Evolutionary conservation across 2,797 vertebrate genomes (phyloP).

Genomic region (Coregonus ussuriensis): DNA sequence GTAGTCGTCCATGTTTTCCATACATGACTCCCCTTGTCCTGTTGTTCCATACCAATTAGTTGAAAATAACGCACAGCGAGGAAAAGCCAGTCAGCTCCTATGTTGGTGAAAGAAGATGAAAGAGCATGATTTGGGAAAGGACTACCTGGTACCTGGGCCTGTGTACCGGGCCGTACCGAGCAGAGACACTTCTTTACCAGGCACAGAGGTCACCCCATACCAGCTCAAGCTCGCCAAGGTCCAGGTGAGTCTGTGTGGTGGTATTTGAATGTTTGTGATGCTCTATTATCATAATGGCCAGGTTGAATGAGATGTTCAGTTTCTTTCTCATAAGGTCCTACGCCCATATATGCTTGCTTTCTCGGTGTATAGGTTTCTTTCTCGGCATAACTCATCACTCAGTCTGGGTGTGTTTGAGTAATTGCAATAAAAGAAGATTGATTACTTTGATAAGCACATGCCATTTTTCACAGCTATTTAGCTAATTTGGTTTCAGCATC

Average conservation of each 20-base stretch:
- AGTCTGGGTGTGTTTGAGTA: not conserved
- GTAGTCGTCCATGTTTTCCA: not conserved
- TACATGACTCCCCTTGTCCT: not conserved
- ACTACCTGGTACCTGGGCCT: slow-evolving; percentile 82
- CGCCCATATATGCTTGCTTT: not conserved
- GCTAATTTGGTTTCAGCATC: not conserved
- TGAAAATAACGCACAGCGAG: slow-evolving; percentile 26
- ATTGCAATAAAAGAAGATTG: not conserved
- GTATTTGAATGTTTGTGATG: not conserved
- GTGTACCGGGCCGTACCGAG: slow-evolving; percentile 79
- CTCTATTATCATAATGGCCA: not conserved
- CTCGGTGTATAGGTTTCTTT: not conserved
- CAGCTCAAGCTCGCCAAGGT: slow-evolving; percentile 70
- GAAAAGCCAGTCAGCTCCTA: slow-evolving; percentile 55
- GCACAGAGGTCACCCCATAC: slow-evolving; percentile 70
- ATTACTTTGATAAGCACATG: not conserved
- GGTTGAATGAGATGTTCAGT: not conserved
- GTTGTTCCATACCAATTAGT: not conserved
- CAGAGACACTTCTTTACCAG: slow-evolving; percentile 61
- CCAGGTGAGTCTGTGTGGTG: slow-evolving; percentile 64
- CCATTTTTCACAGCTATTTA: not conserved
- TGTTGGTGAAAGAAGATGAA: slow-evolving; percentile 84
- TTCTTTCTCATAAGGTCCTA: not conserved
- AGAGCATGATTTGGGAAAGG: slow-evolving; percentile 88
- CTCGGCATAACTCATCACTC: not conserved